Conservation (phyloP, 2,888 invertebrate species). For the Thalpophila matura region DNA sequence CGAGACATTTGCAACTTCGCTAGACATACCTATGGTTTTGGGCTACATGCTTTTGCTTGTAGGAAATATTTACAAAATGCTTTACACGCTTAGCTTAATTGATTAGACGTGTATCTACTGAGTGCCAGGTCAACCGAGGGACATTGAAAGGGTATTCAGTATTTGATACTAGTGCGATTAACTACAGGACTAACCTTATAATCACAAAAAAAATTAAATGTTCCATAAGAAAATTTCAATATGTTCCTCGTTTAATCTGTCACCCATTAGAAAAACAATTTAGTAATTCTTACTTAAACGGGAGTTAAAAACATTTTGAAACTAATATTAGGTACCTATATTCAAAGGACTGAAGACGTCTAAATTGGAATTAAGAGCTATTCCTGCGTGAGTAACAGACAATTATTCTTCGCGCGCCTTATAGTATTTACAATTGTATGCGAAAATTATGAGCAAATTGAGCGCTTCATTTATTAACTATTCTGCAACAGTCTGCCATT, state of each 20-base stretch:
- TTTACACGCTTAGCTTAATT: no score
- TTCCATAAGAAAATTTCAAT: no score
- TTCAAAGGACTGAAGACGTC: constrained; percentile 4
- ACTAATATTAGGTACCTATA: neutral
- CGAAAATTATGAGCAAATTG: constrained; percentile 27
- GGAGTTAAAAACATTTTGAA: neutral
- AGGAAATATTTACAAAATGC: neutral
- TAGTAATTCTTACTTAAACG: no score
- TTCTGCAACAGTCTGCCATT: constrained; percentile 30
- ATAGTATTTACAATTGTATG: constrained; percentile 7
- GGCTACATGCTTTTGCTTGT: neutral
- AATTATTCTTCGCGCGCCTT: constrained; percentile 18
- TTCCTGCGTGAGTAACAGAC: constrained; percentile 20
- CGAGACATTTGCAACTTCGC: neutral
- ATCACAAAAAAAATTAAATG: no score
- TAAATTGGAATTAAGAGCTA: constrained; percentile 16
- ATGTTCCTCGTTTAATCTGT: no score
- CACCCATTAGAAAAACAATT: no score
- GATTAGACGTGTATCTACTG: no score
- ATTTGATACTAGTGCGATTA: no score
- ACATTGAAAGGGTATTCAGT: no score
- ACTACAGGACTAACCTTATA: no score
- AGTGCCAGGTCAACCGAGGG: no score
- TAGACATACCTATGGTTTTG: no score
- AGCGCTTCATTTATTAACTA: constrained; percentile 40